Evolutionary conservation across 2,797 vertebrate genomes (phyloP).

Genomic region (Pseudochromis fuscus): DNA sequence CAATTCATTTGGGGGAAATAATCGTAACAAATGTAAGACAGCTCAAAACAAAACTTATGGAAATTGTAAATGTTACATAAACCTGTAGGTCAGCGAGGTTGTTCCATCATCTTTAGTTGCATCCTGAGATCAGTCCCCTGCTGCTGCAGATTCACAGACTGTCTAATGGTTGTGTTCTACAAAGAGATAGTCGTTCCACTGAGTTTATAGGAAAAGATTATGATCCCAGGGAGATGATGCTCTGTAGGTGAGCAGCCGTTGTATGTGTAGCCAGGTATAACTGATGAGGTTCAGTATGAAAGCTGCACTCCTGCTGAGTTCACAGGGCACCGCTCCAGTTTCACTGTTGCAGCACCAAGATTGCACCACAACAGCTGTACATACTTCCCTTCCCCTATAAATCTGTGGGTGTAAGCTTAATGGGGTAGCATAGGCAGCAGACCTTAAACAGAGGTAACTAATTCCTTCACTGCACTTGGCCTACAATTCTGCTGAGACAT

Average conservation of each 20-base stretch:
- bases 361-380: slow-evolving; percentile 50
- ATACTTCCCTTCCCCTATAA: slow-evolving; percentile 61
- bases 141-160: slow-evolving; percentile 29
- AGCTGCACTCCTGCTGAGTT: slow-evolving; percentile 68
- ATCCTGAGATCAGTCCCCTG: slow-evolving; percentile 30
- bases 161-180: slow-evolving; percentile 44
- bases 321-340: slow-evolving; percentile 71
- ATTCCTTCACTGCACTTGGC: slow-evolving; percentile 64
- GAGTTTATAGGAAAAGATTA: slow-evolving; percentile 61
- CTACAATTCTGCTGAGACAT: slow-evolving; percentile 69
- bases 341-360: slow-evolving; percentile 42
- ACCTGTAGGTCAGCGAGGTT: slow-evolving; percentile 23
- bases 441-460: slow-evolving; percentile 75
- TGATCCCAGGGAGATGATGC: slow-evolving; percentile 61
- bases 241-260: slow-evolving; percentile 53
- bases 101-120: slow-evolving; percentile 28
- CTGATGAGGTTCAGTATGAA: slow-evolving; percentile 72
- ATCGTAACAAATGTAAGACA: slow-evolving; percentile 11
- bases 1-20: background rate
- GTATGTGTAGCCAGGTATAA: slow-evolving; percentile 68
- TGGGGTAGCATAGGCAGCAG: slow-evolving; percentile 59
- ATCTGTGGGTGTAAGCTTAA: slow-evolving; percentile 69
- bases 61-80: slow-evolving; percentile 26
- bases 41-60: background rate
- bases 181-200: slow-evolving; percentile 51